A percentile compares a stretch with the other conserved stretches of the same genome.
Evolutionary conservation across 2,797 vertebrate species (phyloP).

Genomic region (Chelidonichthys spinosus): DNA sequence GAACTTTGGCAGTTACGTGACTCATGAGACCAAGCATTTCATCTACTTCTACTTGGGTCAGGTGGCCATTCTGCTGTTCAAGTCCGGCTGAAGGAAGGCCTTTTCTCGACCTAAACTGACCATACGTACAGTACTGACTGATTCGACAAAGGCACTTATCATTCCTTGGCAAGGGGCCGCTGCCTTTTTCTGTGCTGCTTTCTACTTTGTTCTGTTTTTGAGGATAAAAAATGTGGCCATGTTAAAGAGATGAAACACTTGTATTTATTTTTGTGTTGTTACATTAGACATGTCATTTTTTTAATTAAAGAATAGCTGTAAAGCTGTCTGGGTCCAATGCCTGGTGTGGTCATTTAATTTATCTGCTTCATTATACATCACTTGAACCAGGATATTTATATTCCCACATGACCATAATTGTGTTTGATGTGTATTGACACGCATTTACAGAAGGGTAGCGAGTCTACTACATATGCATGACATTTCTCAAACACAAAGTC

Average conservation of each 20-base stretch:
- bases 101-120: conserved; percentile 63
- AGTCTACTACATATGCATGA: not conserved
- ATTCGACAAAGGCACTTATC: conserved; percentile 88
- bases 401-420: not conserved
- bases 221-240: conserved; percentile 73
- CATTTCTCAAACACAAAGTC: not conserved
- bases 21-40: conserved; percentile 98
- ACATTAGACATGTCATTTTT: conserved; percentile 81
- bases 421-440: not conserved
- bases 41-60: conserved; percentile 99
- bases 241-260: conserved; percentile 85
- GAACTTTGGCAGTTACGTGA: conserved; percentile 98
- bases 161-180: conserved; percentile 87
- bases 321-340: conserved; percentile 68
- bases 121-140: conserved; percentile 84
- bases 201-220: conserved; percentile 84
- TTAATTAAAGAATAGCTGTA: conserved; percentile 82
- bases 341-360: conserved; percentile 60
- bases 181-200: conserved; percentile 86
- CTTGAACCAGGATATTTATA: not conserved
- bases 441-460: not conserved
- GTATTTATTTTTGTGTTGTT: conserved; percentile 94
- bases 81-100: conserved; percentile 89
- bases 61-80: conserved; percentile 97
- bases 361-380: not conserved